Percentiles rank a stretch among this genome's conserved stretches.
Conservation (phyloP, 1,140 invertebrate genomes). For the Cydia strobilella region DNA sequence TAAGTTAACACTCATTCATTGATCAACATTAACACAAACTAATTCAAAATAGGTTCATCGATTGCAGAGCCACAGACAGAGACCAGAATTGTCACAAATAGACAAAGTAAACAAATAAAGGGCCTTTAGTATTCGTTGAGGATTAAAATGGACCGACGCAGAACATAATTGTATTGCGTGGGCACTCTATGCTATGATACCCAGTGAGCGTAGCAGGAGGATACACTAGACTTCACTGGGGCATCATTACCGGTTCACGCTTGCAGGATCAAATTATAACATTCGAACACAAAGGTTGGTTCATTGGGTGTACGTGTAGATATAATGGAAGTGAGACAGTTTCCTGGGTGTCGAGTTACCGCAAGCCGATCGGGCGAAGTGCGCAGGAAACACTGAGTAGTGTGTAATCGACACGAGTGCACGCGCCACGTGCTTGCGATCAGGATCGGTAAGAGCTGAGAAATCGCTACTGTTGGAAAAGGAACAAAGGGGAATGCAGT, state of each 20-base stretch:
- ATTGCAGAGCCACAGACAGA: too few relatives aligned
- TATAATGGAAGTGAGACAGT: constrained; percentile 38
- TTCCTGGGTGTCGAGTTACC: constrained; percentile 50
- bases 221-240: neutral
- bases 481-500: too few relatives aligned
- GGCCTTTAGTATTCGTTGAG: too few relatives aligned
- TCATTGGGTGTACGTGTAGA: constrained; percentile 8
- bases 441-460: neutral
- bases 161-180: neutral
- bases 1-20: too few relatives aligned
- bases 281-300: constrained; percentile 3
- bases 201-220: neutral
- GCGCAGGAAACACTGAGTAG: constrained; percentile 46
- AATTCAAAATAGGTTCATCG: too few relatives aligned
- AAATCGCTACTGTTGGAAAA: too few relatives aligned
- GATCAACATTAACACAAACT: too few relatives aligned
- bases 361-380: constrained; percentile 40
- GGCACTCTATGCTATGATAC: neutral
- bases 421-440: constrained; percentile 37
- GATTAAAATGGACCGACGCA: too few relatives aligned
- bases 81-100: too few relatives aligned
- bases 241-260: constrained; percentile 3
- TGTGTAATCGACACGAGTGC: constrained; percentile 47
- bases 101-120: too few relatives aligned
- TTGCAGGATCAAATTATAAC: constrained; percentile 2